Base-by-base conservation (phyloP, 2,888 invertebrate species). In the Lasioglossum marginatum region DNA sequence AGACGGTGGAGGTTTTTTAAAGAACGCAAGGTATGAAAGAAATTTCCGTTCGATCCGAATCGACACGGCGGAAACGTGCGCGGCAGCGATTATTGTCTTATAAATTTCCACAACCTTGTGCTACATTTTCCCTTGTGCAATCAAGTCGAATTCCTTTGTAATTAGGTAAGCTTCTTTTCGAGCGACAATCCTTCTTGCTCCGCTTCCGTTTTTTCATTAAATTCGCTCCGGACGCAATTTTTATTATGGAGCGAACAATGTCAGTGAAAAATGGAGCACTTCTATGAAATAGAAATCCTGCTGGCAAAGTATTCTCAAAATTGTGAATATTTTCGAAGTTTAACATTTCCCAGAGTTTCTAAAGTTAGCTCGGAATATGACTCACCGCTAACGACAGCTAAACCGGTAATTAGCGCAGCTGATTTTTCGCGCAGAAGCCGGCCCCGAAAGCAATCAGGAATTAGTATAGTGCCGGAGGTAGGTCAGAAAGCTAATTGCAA, bases 401-500 rank as follows among this genome's bases (percentile, higher is more conserved):
- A 63, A 63, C 27, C 31, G 63, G 63, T 63, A 31, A 63, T 63
- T 27, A 63, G 31, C 63, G 31, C 0, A 6, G 60, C 16, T 14
- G 16, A 27, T 63, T 63, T 31, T 63, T 31, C 60, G 60, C 27
- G 27, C 27, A 31, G 12, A 63, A 16, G 14, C 60, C 60, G 60
- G 60, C 60, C 27, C 16, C 63, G 63, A 63, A 63, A 63, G 63
- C 63, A 63, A 63, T 31, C 43, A 31, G 31, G 27, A n/a, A 77
- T 43, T 34, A n/a, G 37, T 40, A 48, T 12, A 52, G 37, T 19
- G 66, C 8, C 31, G 23, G 66, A 19, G 31, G 66, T 34, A 75
- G 45, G 16, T 73, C 43, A 27, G 43, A 60, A 37, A 63, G 43
- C 43, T 79, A 63, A 79, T 79, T 63, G n/a, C 45, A 37, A 19